Percentiles rank a stretch among this genome's conserved stretches.
Evolutionary conservation across 2,113 vertebrate genomes (phyloP).

Genomic region (Hirundichthys speculiger): DNA sequence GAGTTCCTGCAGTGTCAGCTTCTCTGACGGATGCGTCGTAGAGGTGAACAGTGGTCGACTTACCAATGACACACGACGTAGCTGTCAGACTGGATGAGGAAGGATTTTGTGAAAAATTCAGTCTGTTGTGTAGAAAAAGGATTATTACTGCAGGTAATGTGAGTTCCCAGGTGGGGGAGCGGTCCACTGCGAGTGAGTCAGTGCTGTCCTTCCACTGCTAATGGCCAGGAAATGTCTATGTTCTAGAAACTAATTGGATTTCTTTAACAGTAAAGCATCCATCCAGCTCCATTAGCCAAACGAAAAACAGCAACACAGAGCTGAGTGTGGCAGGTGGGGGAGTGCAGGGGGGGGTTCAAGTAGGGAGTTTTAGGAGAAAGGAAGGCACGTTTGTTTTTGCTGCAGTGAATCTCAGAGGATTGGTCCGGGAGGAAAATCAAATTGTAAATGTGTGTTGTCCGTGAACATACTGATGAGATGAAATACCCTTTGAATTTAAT

Average conservation of each 20-base stretch:
- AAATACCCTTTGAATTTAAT: no score
- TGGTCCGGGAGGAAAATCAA: neutral
- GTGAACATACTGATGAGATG: neutral
- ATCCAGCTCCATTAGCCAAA: conserved; percentile 69
- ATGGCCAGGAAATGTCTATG: conserved; percentile 75
- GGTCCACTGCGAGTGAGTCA: conserved; percentile 48
- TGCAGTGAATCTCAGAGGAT: conserved; percentile 7
- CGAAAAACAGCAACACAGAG: conserved; percentile 62
- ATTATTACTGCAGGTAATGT: conserved; percentile 18
- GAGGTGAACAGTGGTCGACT: conserved; percentile 43
- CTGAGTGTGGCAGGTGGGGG: conserved; percentile 40
- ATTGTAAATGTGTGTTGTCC: neutral
- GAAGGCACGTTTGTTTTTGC: conserved; percentile 18
- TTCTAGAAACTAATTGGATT: conserved; percentile 72
- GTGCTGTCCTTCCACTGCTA: conserved; percentile 50
- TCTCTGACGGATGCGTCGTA: conserved; percentile 43
- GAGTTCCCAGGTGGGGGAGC: conserved; percentile 20
- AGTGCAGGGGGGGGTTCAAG: neutral
- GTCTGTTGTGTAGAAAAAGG: neutral
- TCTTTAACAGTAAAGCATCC: conserved; percentile 71
- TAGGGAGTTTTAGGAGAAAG: neutral
- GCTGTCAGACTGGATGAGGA: conserved; percentile 17
- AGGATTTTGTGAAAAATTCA: conserved; percentile 26
- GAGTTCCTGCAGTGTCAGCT: conserved; percentile 19
- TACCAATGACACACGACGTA: conserved; percentile 51